Base-by-base conservation (phyloP, 2,888 invertebrate species). In the Punctoribates punctum region DNA sequence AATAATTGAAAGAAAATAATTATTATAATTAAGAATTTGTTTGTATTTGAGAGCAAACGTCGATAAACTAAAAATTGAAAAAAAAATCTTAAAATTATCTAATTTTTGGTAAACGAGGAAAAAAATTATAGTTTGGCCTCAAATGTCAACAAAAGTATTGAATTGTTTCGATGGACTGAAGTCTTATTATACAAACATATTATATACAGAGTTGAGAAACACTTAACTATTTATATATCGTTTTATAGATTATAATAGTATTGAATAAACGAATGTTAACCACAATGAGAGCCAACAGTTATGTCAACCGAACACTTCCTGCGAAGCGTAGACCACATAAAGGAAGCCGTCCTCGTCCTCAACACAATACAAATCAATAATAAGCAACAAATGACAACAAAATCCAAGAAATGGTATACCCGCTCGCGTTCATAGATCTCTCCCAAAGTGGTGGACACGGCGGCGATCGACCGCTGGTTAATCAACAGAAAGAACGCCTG, bases 271-370 rank as follows among this genome's bases (percentile, higher is more conserved):
- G 13, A 62, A 62, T 17, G 62, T 54, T 54, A 8, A 54, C 54
- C 8, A 6, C 17, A 67, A 25, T 72, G 17, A 72, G 15, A 15
- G 46, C 25, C 25, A 48, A 48, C 15, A 23, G 11, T 6, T 42
- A 17, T 46, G 46, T 34, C 62, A 73, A 72, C 93, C 94, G 83
- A 94, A 94, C 79, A 91, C 91, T 86, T 94, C 93, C 85, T 94
- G 93, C 29, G 93, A 93, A 0, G 94, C 93, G 83, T 94, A 94
- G 0, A 93, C 92, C 81, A 94, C 89, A 83, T 94, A 93, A 0
- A 94, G 87, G 82, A 93, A 94, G 0, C 94, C 94, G 83, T 94
- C 94, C 51, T 89, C 89, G 80, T 91, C 91, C 76, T 76, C 20
- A 72, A 75, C 17, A 29, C 20, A 29, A 51, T 27, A 23, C 20